Percentiles rank a stretch among this genome's conserved stretches.
Conservation (phyloP, 1,140 invertebrate species). For the Marisa cornuarietis region DNA sequence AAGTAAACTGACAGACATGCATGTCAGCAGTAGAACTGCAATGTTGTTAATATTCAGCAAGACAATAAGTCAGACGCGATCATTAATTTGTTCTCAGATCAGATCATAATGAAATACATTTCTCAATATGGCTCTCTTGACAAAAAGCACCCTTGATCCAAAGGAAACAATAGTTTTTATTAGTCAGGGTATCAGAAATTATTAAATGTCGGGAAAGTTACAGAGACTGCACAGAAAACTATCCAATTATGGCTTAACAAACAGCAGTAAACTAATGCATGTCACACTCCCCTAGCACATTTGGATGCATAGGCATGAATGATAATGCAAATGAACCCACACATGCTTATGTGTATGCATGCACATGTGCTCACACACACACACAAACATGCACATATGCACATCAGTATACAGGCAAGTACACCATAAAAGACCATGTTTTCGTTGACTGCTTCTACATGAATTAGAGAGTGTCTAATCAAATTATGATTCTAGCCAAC, state of each 20-base stretch:
- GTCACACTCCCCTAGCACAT: no score
- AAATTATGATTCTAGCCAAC: no score
- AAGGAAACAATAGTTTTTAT: no score
- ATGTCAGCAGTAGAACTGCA: no score
- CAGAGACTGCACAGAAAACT: neutral
- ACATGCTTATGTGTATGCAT: constrained; percentile 4
- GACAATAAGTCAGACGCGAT: no score
- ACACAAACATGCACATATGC: neutral
- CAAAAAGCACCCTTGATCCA: neutral
- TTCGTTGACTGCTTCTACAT: neutral
- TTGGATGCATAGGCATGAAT: neutral
- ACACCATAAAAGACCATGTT: neutral
- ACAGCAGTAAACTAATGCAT: neutral
- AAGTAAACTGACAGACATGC: no score
- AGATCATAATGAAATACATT: no score
- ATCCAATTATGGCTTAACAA: neutral
- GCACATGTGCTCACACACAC: neutral
- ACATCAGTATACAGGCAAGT: neutral
- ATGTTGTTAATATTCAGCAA: no score
- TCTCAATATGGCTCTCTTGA: no score
- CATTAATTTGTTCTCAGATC: no score
- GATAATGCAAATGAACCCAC: neutral
- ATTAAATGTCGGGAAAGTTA: neutral
- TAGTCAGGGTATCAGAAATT: neutral
- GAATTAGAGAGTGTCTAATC: neutral